Percentiles rank a stretch among this genome's conserved stretches.
These are phyloP conservation scores for Galerucella nymphaeae DNA, from an alignment of 2,888 invertebrate genomes.

Conservation along the genomic window DNA sequence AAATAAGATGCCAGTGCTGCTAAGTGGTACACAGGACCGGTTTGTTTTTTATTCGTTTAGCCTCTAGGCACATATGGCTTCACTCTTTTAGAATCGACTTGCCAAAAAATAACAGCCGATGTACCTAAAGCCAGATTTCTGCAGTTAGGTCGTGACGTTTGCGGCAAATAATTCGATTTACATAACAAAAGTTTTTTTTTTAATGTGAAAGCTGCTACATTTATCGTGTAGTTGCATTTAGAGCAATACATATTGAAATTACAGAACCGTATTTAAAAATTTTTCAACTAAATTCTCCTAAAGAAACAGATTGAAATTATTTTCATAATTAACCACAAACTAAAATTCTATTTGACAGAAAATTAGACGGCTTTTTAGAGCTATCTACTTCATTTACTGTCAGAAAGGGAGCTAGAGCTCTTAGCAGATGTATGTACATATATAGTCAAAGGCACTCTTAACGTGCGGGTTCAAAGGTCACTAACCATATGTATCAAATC, in stretches of 20 bases:
- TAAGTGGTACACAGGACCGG: slow-evolving; percentile 23
- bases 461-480: too few relatives aligned
- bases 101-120: neutral
- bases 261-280: neutral
- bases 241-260: neutral
- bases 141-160: neutral
- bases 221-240: neutral
- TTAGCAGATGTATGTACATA: too few relatives aligned
- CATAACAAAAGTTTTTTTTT: neutral
- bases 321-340: too few relatives aligned
- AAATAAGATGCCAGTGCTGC: slow-evolving; percentile 28
- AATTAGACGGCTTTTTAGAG: too few relatives aligned
- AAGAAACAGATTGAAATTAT: too few relatives aligned
- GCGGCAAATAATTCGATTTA: neutral
- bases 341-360: too few relatives aligned
- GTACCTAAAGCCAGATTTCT: neutral
- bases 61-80: neutral
- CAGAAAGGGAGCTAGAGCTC: too few relatives aligned
- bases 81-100: slow-evolving; percentile 3
- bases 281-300: too few relatives aligned
- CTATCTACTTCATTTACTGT: too few relatives aligned
- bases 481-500: too few relatives aligned
- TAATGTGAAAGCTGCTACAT: neutral
- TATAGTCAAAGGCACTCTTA: too few relatives aligned
- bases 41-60: slow-evolving; percentile 7